Evolutionary conservation across 2,113 vertebrate species (phyloP).

Genomic region (Puffinus mauretanicus): DNA sequence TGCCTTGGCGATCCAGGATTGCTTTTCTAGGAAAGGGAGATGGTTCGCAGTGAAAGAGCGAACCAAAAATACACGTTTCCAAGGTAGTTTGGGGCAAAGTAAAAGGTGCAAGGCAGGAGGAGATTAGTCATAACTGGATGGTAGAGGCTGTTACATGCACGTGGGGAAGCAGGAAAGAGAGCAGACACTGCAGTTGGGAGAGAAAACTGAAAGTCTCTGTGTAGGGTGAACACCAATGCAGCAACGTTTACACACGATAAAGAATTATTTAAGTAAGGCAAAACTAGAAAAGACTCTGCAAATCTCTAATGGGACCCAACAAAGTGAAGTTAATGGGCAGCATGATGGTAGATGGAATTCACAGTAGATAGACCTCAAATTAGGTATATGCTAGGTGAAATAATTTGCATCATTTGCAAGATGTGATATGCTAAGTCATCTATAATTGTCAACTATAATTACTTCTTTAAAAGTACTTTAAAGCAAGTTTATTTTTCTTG

Average conservation of each 20-base stretch:
- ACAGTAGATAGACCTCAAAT: not conserved
- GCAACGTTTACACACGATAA: not conserved
- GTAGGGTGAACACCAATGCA: not conserved
- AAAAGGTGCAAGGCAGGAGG: not conserved
- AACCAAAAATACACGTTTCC: not conserved
- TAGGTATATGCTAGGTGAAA: not conserved
- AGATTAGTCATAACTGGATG: not conserved
- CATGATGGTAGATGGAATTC: not conserved
- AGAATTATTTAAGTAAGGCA: not conserved
- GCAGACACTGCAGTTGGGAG: not conserved
- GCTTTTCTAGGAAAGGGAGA: not conserved
- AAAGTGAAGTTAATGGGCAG: not conserved
- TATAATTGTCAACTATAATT: not conserved
- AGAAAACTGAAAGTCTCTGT: not conserved
- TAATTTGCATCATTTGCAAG: not conserved
- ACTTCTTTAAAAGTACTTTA: not conserved
- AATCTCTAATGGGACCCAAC: not conserved
- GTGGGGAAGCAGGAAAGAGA: not conserved
- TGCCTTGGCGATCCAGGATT: not conserved
- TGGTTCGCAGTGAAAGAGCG: not conserved
- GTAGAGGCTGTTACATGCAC: not conserved
- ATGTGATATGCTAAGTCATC: not conserved
- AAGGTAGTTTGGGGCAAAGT: not conserved
- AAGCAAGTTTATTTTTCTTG: not conserved
- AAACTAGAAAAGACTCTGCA: not conserved